Evolutionary conservation across 2,888 invertebrate species (phyloP).

Genomic region (Dasysyrphus albostriatus): DNA sequence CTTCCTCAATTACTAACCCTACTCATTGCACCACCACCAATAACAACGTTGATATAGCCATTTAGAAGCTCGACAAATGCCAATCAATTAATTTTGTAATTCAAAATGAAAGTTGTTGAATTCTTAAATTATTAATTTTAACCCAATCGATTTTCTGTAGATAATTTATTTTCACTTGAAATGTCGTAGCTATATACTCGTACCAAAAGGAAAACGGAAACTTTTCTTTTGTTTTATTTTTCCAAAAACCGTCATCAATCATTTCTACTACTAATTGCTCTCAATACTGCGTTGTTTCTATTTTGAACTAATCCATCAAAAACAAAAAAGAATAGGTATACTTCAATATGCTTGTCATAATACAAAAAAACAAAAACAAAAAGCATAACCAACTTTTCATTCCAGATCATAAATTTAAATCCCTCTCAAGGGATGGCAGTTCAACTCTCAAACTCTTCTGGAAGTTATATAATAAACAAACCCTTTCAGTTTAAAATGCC

Average conservation of each 20-base stretch:
- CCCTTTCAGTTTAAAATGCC: slow-evolving; percentile 21
- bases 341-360: slow-evolving; percentile 36
- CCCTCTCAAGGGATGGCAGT: neutral
- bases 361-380: neutral
- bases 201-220: neutral
- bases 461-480: slow-evolving; percentile 6
- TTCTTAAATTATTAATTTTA: slow-evolving; percentile 11
- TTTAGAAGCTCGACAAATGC: neutral
- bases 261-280: slow-evolving; percentile 25
- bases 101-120: neutral
- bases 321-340: neutral
- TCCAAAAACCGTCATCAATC: slow-evolving; percentile 4
- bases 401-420: slow-evolving; percentile 30
- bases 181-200: too few species aligned
- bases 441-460: slow-evolving; percentile 1
- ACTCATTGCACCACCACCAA: neutral
- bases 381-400: neutral
- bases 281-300: neutral
- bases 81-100: neutral
- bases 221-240: neutral
- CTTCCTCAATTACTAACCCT: too few species aligned
- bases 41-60: neutral
- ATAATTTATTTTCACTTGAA: slow-evolving; percentile 2
- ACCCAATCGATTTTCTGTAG: neutral
- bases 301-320: slow-evolving; percentile 15